Base-by-base conservation (phyloP, 2,888 invertebrate genomes). In the Ctenicera cuprea region DNA sequence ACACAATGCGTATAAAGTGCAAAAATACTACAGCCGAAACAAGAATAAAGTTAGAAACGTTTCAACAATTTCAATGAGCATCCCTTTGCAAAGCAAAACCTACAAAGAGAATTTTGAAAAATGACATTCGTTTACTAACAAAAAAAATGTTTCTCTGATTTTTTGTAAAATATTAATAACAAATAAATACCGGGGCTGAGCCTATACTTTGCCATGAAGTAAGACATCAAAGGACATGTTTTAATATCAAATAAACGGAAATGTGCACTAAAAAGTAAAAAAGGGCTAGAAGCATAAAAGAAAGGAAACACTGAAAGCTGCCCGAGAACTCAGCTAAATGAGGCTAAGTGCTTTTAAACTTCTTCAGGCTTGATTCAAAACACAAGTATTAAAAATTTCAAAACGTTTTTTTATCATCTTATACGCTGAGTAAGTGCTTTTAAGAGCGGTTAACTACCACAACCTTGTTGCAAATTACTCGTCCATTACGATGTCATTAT, bases 401-500 rank as follows among this genome's bases (percentile, higher is more conserved):
- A 68, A 72, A 68, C 48, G 50, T 63, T 75, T 71, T n/a, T 74
- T 71, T 71, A 68, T 75, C 71, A 75, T 75, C 74, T 64, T 37
- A 75, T 71, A 75, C 63, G 67, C 45, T 63, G 68, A 41, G 67
- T 75, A 75, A 75, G 71, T 73, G 73, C 75, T 75, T 75, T 75
- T 75, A 75, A 66, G 69, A 62, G 64, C 63, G 71, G 75, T 73
- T 73, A 75, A 73, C 70, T 73, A 57, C 65, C 71, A 63, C 73
- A 75, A 73, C 73, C 70, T 73, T 73, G 67, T 75, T 71, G 61
- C 70, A 73, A 75, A 75, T 73, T 73, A 73, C 63, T 62, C 66
- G 63, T 72, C 75, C 73, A 75, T 75, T 75, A 75, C 73, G 61
- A 64, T 70, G 71, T 67, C 75, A 73, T 75, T 73, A 75, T 73